Base-by-base conservation (phyloP, 2,888 invertebrate genomes). In the Xanthostigma xanthostigma region DNA sequence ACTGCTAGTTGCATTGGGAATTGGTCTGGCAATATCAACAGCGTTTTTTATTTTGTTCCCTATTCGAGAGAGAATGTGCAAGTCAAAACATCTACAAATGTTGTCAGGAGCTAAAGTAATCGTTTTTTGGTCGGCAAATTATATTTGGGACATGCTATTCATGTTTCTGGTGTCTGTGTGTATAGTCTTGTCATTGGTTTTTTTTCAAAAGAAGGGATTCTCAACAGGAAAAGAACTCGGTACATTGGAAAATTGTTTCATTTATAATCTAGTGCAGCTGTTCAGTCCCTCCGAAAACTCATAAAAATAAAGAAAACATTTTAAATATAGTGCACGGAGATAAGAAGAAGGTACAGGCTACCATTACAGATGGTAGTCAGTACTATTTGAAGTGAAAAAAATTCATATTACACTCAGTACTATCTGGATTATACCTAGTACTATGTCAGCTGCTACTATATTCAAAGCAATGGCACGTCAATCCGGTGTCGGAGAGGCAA, bases 11-110 rank as follows among this genome's bases (percentile, higher is more conserved):
- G 83, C 81, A 54, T 69, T 88, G 43, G 80, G 81, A 10, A 85
- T 81, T 62, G 80, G 83, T 57, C 69, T 88, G 62, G 76, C 81
- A 0, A 81, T 89, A 58, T 78, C 78, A 2, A 74, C 78, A 35
- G 72, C 77, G 2, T 76, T 78, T 36, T 81, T 74, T 57, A 66
- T 81, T 35, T 69, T 81, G 60, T 79, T 79, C 40, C 60, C 71
- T 51, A 60, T 81, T 44, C 70, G 81, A 65, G 89, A 89, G 60
- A 72, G 81, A 12, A 66, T 76, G 4, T 73, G 71, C 38, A 78
- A 82, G 44, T 75, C 84, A 0, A 82, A 84, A 57, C 73, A 83
- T 44, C 65, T 86, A 35, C 85, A 86, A 59, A 74, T 78, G 53
- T 80, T 85, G 0, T 79, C 84, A 2, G 86, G 87, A 0, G 73